These are phyloP conservation scores for Semaprochilodus insignis DNA, from an alignment of 2,797 vertebrate genomes.

Conservation along the genomic window DNA sequence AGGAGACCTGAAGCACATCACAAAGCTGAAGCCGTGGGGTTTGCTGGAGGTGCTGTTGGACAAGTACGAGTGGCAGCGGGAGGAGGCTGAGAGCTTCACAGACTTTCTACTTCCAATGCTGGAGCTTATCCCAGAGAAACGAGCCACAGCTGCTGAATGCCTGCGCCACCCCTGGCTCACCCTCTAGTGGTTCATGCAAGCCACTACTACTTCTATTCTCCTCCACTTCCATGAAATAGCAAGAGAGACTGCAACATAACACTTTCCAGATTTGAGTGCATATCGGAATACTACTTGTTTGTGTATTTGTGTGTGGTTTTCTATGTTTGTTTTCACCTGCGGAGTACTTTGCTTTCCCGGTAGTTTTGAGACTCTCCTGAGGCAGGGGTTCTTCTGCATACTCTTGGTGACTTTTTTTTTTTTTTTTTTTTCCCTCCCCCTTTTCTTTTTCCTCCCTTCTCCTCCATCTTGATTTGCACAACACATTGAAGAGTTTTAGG, in stretches of 20 bases:
- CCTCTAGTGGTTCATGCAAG: constrained; percentile 72
- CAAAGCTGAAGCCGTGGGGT: constrained; percentile 97
- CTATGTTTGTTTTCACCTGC: constrained; percentile 63
- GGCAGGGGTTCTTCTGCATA: not conserved
- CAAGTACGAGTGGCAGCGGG: constrained; percentile 95
- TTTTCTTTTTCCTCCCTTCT: constrained; percentile 55
- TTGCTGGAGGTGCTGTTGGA: constrained; percentile 94
- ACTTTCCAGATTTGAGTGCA: constrained; percentile 80
- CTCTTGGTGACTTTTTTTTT: not conserved
- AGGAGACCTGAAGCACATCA: constrained; percentile 99
- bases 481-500: constrained; percentile 75
- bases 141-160: constrained; percentile 93
- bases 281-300: constrained; percentile 81
- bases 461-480: constrained; percentile 71
- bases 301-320: constrained; percentile 53
- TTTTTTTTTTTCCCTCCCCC: constrained; percentile 51
- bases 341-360: constrained; percentile 65
- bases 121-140: constrained; percentile 95
- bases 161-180: constrained; percentile 87
- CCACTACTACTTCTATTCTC: constrained; percentile 58
- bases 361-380: constrained; percentile 57
- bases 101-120: constrained; percentile 97
- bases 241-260: constrained; percentile 83
- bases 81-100: constrained; percentile 91
- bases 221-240: constrained; percentile 58